These are phyloP conservation scores for Egretta garzetta DNA, from an alignment of 2,113 vertebrate genomes.

Conservation along the genomic window DNA sequence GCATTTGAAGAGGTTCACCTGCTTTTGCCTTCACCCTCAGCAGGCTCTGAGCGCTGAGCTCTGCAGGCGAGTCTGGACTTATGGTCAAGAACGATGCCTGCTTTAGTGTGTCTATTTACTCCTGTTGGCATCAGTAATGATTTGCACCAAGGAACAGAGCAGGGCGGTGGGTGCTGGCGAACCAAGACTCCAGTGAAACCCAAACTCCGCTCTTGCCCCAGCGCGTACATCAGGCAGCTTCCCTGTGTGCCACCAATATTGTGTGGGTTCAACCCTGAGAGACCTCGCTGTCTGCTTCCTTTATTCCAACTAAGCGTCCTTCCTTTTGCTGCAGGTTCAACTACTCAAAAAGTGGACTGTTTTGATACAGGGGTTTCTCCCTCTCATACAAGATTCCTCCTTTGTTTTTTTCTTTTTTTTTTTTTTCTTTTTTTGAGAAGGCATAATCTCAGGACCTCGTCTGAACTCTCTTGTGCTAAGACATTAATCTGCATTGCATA, in stretches of 20 bases:
- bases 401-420: background rate
- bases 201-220: background rate
- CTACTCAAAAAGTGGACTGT: background rate
- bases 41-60: background rate
- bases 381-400: background rate
- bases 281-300: background rate
- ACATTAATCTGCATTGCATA: constrained; percentile 46
- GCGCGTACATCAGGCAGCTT: background rate
- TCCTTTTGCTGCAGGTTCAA: background rate
- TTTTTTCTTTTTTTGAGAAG: background rate
- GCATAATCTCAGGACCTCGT: constrained; percentile 23
- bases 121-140: background rate
- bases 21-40: background rate
- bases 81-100: background rate
- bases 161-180: background rate
- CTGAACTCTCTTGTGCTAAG: constrained; percentile 28
- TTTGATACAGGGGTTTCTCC: background rate
- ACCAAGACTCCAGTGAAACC: background rate
- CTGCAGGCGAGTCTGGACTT: background rate
- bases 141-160: background rate
- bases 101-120: background rate
- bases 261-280: background rate
- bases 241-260: background rate
- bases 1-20: background rate
- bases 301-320: background rate